These are phyloP conservation scores for Microplitis manilae DNA, from an alignment of 2,888 invertebrate species.

Conservation along the genomic window DNA sequence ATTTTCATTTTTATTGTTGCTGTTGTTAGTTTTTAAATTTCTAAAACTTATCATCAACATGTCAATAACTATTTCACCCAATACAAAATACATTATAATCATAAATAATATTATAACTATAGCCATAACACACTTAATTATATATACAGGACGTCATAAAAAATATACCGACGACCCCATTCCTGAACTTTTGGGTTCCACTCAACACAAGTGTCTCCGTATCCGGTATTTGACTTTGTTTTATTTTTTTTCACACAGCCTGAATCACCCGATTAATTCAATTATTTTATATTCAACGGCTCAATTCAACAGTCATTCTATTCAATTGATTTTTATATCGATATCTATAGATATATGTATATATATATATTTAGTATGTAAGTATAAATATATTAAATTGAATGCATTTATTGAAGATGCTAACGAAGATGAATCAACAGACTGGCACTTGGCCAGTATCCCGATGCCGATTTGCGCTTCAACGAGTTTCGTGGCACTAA, in stretches of 20 bases:
- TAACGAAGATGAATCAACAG: conserved; percentile 35
- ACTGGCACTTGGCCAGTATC: conserved; percentile 17
- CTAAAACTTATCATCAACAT: background rate
- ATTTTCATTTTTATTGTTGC: background rate
- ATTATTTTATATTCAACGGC: conserved; percentile 12
- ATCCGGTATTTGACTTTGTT: conserved; percentile 21
- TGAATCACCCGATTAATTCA: conserved; percentile 23
- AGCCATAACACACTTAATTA: background rate
- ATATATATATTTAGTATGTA: conserved; percentile 11
- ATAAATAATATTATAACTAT: background rate
- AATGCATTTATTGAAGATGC: conserved; percentile 18
- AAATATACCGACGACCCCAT: conserved; percentile 12
- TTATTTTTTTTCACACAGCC: conserved; percentile 5
- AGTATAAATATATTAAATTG: background rate
- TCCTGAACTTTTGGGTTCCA: conserved; percentile 24
- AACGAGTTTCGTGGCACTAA: conserved; percentile 22
- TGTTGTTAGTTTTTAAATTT: background rate
- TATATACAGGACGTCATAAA: background rate
- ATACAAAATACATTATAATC: background rate
- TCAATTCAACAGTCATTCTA: conserved; percentile 18
- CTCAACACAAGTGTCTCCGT: background rate
- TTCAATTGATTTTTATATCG: conserved; percentile 9
- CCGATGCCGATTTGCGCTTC: conserved; percentile 2
- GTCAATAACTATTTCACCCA: background rate
- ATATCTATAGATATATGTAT: conserved; percentile 2